A percentile compares a stretch with the other conserved stretches of the same genome.
Conservation (phyloP, 1,140 invertebrate species). For the Acromyrmex charruanus region DNA sequence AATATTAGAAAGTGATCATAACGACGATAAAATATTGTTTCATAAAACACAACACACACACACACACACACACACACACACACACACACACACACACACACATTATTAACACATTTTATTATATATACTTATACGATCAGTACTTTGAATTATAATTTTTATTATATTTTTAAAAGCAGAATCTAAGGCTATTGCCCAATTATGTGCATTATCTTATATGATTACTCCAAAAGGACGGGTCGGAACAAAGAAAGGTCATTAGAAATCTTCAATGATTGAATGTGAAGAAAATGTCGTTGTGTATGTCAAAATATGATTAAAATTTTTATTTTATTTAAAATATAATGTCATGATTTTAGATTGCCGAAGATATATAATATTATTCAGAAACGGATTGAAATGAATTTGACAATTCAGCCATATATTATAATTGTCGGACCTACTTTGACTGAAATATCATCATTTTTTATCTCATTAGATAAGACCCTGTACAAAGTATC, state of each 20-base stretch:
- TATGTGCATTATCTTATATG: slow-evolving; percentile 18
- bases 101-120: no score
- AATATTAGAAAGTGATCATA: slow-evolving; percentile 15
- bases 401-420: slow-evolving; percentile 1
- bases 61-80: no score
- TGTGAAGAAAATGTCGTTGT: slow-evolving; percentile 18
- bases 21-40: background rate
- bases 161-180: background rate
- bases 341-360: background rate
- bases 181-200: slow-evolving; percentile 17
- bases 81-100: no score
- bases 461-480: slow-evolving; percentile 15
- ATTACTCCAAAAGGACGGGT: slow-evolving; percentile 13
- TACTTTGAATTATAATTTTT: background rate
- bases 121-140: background rate
- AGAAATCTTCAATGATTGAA: slow-evolving; percentile 27
- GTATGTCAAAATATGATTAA: slow-evolving; percentile 2
- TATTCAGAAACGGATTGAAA: background rate
- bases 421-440: slow-evolving; percentile 20
- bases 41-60: no score
- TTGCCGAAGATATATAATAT: background rate
- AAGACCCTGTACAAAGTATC: background rate
- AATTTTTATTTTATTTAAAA: background rate
- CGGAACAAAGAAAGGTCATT: slow-evolving; percentile 9
- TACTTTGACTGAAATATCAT: slow-evolving; percentile 20